Evolutionary conservation across 1,140 invertebrate species (phyloP).

Genomic region (Carcinoscorpius rotundicauda): DNA sequence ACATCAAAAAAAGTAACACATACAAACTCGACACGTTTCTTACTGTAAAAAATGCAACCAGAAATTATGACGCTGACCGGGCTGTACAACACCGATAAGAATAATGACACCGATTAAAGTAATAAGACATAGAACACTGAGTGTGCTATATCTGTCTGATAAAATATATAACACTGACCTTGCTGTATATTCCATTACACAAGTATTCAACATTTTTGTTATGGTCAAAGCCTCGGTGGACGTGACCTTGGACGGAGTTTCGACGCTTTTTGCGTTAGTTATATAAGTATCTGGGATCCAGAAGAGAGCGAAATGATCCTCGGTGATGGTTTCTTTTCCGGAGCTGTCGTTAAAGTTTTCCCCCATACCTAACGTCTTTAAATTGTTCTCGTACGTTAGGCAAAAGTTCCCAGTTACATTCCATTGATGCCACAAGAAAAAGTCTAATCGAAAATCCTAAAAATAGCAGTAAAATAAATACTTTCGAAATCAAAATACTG

Average conservation of each 20-base stretch:
- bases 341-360: not conserved
- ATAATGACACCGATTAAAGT: no score
- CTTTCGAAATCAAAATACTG: no score
- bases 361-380: not conserved
- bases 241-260: slow-evolving; percentile 10
- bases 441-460: slow-evolving; percentile 15
- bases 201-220: not conserved
- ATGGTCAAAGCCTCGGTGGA: slow-evolving; percentile 6
- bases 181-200: slow-evolving; percentile 9
- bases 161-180: slow-evolving; percentile 2
- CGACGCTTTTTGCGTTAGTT: slow-evolving; percentile 67
- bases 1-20: no score
- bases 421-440: slow-evolving; percentile 14
- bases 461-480: not conserved
- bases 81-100: no score
- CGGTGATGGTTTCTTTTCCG: slow-evolving; percentile 4
- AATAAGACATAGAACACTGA: no score
- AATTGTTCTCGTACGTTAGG: not conserved
- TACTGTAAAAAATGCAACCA: no score
- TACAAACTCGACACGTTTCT: no score
- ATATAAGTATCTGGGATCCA: slow-evolving; percentile 81
- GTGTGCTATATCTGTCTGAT: no score
- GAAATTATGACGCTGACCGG: no score
- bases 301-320: slow-evolving; percentile 30
- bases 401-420: slow-evolving; percentile 1